A percentile compares a stretch with the other conserved stretches of the same genome.
Conservation (phyloP, 2,113 vertebrate species). For the Prietella phreatophila region DNA sequence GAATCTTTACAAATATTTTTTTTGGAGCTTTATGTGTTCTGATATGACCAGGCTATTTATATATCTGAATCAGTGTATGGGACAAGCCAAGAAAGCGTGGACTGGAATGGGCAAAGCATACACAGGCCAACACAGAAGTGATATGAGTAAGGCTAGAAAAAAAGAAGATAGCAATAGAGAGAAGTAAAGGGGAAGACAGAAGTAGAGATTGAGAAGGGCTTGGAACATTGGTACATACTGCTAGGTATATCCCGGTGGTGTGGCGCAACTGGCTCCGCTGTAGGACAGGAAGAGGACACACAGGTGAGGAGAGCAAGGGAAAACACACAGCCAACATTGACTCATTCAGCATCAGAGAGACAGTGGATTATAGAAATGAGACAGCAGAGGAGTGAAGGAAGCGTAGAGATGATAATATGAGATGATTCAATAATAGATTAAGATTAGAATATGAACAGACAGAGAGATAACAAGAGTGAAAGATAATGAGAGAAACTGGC, state of each 20-base stretch:
- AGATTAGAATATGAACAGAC: background rate
- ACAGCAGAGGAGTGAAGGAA: slow-evolving; percentile 10
- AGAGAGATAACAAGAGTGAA: background rate
- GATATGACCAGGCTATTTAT: slow-evolving; percentile 2
- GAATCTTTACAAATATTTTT: background rate
- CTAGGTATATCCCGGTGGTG: slow-evolving; percentile 84
- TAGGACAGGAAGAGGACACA: slow-evolving; percentile 78
- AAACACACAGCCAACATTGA: slow-evolving; percentile 76
- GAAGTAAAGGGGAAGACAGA: slow-evolving; percentile 36
- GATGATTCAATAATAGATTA: background rate
- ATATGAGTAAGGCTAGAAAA: slow-evolving; percentile 14
- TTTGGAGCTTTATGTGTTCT: background rate
- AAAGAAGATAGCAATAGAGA: slow-evolving; percentile 24
- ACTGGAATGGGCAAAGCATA: slow-evolving; percentile 59
- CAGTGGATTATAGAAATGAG: slow-evolving; percentile 41
- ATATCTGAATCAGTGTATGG: slow-evolving; percentile 32
- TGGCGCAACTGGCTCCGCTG: slow-evolving; percentile 85
- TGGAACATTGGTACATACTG: slow-evolving; percentile 88
- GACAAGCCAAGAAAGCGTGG: slow-evolving; percentile 36
- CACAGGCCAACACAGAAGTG: slow-evolving; percentile 59
- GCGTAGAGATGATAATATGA: background rate
- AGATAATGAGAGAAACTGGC: background rate
- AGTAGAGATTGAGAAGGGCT: slow-evolving; percentile 55
- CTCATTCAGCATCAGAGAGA: slow-evolving; percentile 56
- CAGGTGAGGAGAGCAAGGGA: slow-evolving; percentile 77